phyloP scores from a whole-genome alignment of 2,113 vertebrate species.

The Copsychus sechellarum region DNA sequence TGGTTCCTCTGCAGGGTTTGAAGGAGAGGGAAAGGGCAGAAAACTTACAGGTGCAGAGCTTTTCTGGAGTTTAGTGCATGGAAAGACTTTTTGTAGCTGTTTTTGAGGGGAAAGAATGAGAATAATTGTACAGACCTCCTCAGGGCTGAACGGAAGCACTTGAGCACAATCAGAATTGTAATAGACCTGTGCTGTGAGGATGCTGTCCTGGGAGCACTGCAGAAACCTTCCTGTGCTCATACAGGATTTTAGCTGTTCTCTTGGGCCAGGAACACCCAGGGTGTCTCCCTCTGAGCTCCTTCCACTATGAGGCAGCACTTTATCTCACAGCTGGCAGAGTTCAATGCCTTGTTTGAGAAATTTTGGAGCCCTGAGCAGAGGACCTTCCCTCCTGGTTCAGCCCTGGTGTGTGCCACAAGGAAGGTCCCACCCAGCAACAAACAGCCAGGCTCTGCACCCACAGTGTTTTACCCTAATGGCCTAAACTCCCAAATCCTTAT shows the following conservation, averaged over 20 bases:
- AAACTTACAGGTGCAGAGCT: not conserved
- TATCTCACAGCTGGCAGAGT: not conserved
- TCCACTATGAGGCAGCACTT: not conserved
- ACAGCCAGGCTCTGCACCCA: not conserved
- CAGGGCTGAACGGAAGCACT: not conserved
- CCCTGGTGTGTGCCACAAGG: not conserved
- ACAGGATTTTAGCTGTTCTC: not conserved
- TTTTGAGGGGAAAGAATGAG: not conserved
- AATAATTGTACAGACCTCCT: not conserved
- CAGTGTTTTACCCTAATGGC: not conserved
- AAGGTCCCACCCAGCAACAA: not conserved
- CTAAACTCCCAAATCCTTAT: not conserved
- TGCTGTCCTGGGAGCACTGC: not conserved
- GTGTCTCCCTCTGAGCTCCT: not conserved
- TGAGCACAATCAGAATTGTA: not conserved
- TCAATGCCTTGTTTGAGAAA: not conserved
- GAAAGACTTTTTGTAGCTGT: not conserved
- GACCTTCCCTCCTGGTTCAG: not conserved
- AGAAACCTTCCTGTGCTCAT: not conserved
- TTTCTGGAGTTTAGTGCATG: not conserved
- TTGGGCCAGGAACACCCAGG: not conserved
- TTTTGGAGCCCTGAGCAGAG: not conserved
- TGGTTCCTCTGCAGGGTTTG: not conserved
- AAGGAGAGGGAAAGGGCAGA: not conserved
- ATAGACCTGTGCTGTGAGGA: no score